Percentiles rank a stretch among this genome's conserved stretches.
Conservation (phyloP, 92 coral and sea anemone genomes). For the Umimayanthus kanabou region DNA sequence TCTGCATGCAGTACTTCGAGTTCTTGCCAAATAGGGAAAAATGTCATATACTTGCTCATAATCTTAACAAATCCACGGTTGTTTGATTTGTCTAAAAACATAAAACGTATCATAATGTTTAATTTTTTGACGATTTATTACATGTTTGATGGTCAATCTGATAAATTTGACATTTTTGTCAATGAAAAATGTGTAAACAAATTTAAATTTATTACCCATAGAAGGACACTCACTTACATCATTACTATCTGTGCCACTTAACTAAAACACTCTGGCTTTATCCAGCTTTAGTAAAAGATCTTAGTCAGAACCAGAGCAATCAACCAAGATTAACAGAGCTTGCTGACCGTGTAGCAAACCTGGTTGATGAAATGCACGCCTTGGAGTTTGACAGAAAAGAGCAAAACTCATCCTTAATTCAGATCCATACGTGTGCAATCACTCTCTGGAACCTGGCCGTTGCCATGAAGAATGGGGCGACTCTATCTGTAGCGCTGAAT, state of each 20-base stretch:
- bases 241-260: neutral
- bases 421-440: conserved; percentile 90
- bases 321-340: conserved; percentile 54
- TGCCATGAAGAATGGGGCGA: conserved; percentile 91
- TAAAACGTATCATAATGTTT: too few species aligned
- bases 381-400: conserved; percentile 75
- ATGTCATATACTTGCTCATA: too few species aligned
- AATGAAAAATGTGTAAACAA: neutral
- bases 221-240: neutral
- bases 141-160: too few species aligned
- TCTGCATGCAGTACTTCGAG: too few species aligned
- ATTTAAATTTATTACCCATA: too few species aligned
- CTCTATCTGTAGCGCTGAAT: conserved; percentile 59
- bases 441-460: conserved; percentile 95
- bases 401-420: conserved; percentile 81
- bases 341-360: conserved; percentile 69
- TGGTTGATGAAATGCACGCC: conserved; percentile 73
- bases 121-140: too few species aligned
- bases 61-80: too few species aligned
- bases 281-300: conserved; percentile 83
- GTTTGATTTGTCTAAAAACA: too few species aligned
- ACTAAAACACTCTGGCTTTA: neutral
- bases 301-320: conserved; percentile 83
- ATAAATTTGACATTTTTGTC: too few species aligned
- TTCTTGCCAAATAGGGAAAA: too few species aligned